Evolutionary conservation across 1,140 invertebrate species (phyloP), one percentile per base, ranked within the genome.

Genomic region (Magallana ariakensis): DNA sequence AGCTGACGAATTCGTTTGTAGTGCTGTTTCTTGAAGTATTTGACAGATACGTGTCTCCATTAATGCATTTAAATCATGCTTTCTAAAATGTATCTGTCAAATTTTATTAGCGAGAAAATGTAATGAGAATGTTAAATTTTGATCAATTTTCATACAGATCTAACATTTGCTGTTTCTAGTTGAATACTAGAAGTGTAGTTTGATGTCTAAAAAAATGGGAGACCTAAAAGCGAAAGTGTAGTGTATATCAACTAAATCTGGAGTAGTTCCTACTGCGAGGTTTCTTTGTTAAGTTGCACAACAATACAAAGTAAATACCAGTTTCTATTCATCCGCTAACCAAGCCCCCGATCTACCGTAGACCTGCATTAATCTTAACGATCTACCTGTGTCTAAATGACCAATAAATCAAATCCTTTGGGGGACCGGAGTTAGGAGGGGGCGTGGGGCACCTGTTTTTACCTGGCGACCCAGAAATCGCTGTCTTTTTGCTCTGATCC

Each of bases 241-340:
- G 33, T 1, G 33, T 46, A 46, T 46, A 5, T 46, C 33, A 46
- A 46, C 13, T 62, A 62, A 62, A n/a, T 62, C 58, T 62, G 16
- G 16, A 62, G 58, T 62, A 62, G 16, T 62, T 62, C 58, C 19
- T 16, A 62, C 58, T 16, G 58, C 33, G 33, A 46, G 33, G 33
- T 46, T 22, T 9, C 33, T 26, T 75, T 75, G 6, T 75, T 75
- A 33, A 13, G 22, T 75, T 75, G 4, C 66, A 11, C 33, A 26
- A 62, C 58, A 62, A 75, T 75, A 75, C 66, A 75, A 75, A 75
- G 22, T 75, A 75, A 75, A 75, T 75, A 75, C 66, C 66, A 19
- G 33, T 75, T 75, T 75, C 66, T 75, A 75, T 75, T 75, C 66
- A 75, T 75, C 22, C 66, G 66, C 22, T 75, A 16, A 26, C 22